Evolutionary conservation across 1,140 invertebrate species (phyloP), one percentile per base, ranked within the genome.

Genomic region (Ridgeia piscesae): DNA sequence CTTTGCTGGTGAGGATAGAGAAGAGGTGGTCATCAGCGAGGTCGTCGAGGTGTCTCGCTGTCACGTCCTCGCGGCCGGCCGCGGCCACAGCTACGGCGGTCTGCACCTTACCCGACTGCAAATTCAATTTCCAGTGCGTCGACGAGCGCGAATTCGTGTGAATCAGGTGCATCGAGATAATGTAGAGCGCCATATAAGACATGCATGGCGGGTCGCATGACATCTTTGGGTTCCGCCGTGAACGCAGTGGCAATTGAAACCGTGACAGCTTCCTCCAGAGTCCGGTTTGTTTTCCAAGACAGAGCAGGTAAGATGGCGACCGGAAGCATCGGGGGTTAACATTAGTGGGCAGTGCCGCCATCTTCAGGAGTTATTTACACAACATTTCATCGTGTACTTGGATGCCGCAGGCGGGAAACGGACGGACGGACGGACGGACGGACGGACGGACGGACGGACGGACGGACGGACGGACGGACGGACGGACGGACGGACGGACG

Each of bases 61-160:
- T 77, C 58, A 77, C 58, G 58, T 77, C 58, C 58, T 77, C 58
- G 58, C 58, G 58, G 31, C 91, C 91, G 33, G 91, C 93, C 34
- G 89, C 89, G 17, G 92, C 94, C 91, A 94, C 93, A 58, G 94
- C 93, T 0, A 95, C 96, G 58, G 96, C 97, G 94, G 97, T 97
- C 92, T 97, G 96, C 93, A 97, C 97, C 96, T 97, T 97, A 58
- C 97, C 97, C 95, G 97, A 96, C 94, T 97, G 97, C 89, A 96
- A 94, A 95, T 97, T 97, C 92, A 98, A 95, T 96, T 97, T 97
- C 97, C 97, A 98, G 94, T 98, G 96, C 92, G 97, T 97, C 89
- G 97, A 97, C 88, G 97, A 97, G 93, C 97, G 96, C 50, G 97
- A 97, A 95, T 97, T 97, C 93, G 96, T 97, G 93, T 97, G 96